Evolutionary conservation across 2,888 invertebrate species (phyloP).

Genomic region (Drosophila kuntzei): DNA sequence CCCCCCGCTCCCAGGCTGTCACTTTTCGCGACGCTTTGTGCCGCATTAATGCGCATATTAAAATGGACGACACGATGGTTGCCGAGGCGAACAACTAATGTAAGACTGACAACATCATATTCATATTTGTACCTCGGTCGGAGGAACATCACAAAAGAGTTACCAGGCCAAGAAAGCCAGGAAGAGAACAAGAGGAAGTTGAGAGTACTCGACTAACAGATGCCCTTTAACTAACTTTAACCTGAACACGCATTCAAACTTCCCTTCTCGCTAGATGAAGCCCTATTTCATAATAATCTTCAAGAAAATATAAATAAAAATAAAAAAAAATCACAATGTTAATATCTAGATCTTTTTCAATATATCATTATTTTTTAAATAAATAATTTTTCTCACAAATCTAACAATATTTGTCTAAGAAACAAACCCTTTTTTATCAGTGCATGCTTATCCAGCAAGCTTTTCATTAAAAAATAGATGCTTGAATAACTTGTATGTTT

Average conservation of each 20-base stretch:
- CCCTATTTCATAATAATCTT: no score
- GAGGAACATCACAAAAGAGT: slow-evolving; percentile 48
- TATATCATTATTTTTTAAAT: no score
- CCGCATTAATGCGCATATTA: slow-evolving; percentile 73
- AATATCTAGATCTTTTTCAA: no score
- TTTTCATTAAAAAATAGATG: no score
- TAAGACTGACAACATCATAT: slow-evolving; percentile 58
- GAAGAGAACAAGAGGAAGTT: not conserved
- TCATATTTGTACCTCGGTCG: slow-evolving; percentile 25
- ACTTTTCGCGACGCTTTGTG: slow-evolving; percentile 73
- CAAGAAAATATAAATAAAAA: no score
- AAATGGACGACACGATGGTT: slow-evolving; percentile 50
- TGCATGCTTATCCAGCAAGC: no score
- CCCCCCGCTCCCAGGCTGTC: slow-evolving; percentile 49
- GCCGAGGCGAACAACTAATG: slow-evolving; percentile 53
- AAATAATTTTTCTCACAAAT: no score
- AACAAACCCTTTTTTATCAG: no score
- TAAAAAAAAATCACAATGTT: no score
- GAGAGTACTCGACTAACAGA: not conserved
- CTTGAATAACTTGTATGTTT: no score
- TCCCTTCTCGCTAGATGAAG: no score
- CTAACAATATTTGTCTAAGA: no score
- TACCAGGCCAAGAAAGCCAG: slow-evolving; percentile 14
- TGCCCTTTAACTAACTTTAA: not conserved
- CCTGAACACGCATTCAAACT: not conserved